Conservation (phyloP, 1,140 invertebrate species). For the Pogonus chalceus region DNA sequence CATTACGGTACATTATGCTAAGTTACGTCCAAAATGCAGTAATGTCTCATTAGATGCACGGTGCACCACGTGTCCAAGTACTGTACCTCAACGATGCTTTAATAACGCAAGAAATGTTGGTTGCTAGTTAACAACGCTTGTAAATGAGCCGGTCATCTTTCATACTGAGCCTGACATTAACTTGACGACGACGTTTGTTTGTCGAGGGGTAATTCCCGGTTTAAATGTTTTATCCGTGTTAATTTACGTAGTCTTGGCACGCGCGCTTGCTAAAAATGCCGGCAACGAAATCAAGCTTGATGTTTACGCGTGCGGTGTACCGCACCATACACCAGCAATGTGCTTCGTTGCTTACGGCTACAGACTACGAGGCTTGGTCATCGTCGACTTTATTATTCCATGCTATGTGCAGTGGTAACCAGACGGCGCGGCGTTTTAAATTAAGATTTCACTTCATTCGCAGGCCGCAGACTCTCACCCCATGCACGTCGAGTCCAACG, state of each 20-base stretch:
- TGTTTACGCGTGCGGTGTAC: background rate
- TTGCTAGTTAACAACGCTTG: too few species aligned
- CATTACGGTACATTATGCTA: background rate
- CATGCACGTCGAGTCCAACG: background rate
- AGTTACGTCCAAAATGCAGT: background rate
- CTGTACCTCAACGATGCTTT: background rate
- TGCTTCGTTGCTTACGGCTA: background rate
- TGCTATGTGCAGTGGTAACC: background rate
- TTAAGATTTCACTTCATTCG: constrained; percentile 3
- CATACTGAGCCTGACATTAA: background rate
- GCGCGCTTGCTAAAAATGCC: background rate
- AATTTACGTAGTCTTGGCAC: background rate
- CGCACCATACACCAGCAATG: too few species aligned
- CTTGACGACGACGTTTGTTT: background rate
- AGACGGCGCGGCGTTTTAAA: background rate
- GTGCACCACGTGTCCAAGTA: background rate
- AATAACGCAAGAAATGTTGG: background rate
- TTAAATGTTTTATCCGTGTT: background rate
- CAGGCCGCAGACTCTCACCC: background rate
- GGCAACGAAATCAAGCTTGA: too few species aligned
- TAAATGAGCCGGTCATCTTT: too few species aligned
- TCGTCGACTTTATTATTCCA: background rate
- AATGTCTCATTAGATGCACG: background rate
- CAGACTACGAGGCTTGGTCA: background rate
- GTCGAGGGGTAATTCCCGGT: background rate